phyloP scores from a whole-genome alignment of 2,113 vertebrate genomes.

The Ginglymostoma cirratum region DNA sequence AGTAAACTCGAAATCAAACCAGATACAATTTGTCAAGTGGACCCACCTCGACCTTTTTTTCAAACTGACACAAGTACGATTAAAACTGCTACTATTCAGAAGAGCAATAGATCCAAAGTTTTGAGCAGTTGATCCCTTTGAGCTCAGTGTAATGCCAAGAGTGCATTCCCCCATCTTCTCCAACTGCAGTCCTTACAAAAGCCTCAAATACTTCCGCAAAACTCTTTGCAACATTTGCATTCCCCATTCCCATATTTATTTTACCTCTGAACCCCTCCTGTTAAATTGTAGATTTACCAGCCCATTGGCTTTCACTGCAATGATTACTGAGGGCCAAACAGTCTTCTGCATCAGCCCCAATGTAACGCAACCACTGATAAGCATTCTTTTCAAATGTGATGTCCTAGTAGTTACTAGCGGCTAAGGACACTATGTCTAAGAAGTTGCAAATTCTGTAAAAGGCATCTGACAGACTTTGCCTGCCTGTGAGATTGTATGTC shows the following conservation, averaged over 20 bases:
- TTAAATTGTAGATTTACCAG: background rate
- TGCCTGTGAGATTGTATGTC: background rate
- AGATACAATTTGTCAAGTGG: background rate
- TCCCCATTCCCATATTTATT: background rate
- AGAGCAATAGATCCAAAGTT: background rate
- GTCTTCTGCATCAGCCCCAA: background rate
- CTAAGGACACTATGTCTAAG: background rate
- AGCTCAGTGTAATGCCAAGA: background rate
- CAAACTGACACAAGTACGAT: background rate
- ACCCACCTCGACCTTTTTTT: background rate
- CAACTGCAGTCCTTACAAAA: background rate
- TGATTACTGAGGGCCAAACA: background rate
- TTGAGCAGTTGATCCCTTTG: background rate
- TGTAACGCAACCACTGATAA: background rate
- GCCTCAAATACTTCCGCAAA: background rate
- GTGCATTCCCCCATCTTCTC: background rate
- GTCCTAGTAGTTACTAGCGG: background rate
- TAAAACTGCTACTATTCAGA: background rate
- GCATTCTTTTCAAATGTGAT: background rate
- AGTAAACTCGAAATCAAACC: background rate
- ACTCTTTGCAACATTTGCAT: background rate
- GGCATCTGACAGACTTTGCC: background rate
- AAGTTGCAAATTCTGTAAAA: background rate
- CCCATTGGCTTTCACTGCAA: background rate
- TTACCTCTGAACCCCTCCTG: background rate